phyloP scores from a whole-genome alignment of 1,140 invertebrate genomes.

The Paralvinella palmiformis region DNA sequence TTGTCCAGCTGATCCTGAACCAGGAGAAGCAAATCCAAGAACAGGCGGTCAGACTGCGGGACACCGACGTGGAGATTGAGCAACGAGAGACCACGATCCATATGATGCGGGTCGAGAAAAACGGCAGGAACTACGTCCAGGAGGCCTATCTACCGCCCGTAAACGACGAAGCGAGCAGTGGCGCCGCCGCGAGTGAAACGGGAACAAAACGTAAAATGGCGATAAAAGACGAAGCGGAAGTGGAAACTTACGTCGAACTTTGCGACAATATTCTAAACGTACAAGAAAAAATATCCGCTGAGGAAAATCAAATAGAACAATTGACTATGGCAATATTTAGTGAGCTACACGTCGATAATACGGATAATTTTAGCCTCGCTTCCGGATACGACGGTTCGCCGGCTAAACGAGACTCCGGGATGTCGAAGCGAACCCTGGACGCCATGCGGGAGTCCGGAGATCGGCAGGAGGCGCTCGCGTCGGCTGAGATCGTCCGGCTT shows the following conservation, averaged over 20 bases:
- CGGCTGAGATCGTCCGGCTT: no score
- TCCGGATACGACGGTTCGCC: no score
- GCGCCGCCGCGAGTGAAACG: slow-evolving; percentile 25
- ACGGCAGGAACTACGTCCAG: slow-evolving; percentile 73
- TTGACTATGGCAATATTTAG: slow-evolving; percentile 63
- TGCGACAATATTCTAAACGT: slow-evolving; percentile 65
- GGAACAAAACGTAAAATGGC: slow-evolving; percentile 1
- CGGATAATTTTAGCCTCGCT: slow-evolving; percentile 36
- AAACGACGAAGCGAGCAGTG: slow-evolving; percentile 40
- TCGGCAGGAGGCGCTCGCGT: no score
- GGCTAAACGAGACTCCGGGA: no score
- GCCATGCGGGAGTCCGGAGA: no score
- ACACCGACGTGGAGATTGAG: slow-evolving; percentile 71
- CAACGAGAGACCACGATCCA: slow-evolving; percentile 71
- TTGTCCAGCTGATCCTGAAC: slow-evolving; percentile 70
- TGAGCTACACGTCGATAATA: slow-evolving; percentile 44
- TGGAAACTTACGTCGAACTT: slow-evolving; percentile 56
- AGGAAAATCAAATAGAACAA: slow-evolving; percentile 63
- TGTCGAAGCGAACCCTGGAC: no score
- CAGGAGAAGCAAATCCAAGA: slow-evolving; percentile 74
- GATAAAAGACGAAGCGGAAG: slow-evolving; percentile 10
- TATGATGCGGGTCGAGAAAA: slow-evolving; percentile 61
- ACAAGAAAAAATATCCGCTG: slow-evolving; percentile 64
- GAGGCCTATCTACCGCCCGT: slow-evolving; percentile 64
- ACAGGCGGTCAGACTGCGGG: slow-evolving; percentile 59